Conservation (phyloP, 2,113 vertebrate genomes). For the Muscicapa adusta region DNA sequence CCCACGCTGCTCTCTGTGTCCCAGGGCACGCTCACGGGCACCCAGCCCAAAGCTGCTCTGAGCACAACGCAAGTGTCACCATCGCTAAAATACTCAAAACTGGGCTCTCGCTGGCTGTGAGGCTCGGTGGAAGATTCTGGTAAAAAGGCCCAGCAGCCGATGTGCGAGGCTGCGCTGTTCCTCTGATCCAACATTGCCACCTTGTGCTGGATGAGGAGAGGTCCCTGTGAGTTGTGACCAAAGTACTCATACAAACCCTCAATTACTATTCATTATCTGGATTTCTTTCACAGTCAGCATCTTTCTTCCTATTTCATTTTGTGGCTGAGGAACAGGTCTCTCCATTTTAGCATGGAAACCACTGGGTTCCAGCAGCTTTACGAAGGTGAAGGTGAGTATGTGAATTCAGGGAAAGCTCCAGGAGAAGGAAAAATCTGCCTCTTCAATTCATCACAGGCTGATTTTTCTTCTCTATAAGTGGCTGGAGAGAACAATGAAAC, state of each 20-base stretch:
- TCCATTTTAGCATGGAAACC: not conserved
- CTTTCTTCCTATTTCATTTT: not conserved
- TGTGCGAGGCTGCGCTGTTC: not conserved
- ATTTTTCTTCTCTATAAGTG: not conserved
- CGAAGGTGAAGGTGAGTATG: accelerated
- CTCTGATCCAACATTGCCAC: not conserved
- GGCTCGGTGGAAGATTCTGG: slow-evolving; percentile 17
- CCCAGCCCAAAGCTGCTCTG: not conserved
- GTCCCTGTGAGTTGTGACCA: accelerated
- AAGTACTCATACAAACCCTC: accelerated
- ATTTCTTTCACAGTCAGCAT: accelerated
- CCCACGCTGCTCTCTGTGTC: not conserved
- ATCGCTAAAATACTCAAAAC: not conserved
- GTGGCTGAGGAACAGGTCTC: not conserved
- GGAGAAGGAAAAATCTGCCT: not conserved
- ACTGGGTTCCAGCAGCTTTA: not conserved
- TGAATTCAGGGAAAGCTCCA: not conserved
- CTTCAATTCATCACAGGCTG: not conserved
- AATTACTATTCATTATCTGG: accelerated
- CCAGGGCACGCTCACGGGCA: not conserved
- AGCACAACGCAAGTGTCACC: not conserved
- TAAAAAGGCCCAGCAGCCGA: not conserved
- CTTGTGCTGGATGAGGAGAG: not conserved
- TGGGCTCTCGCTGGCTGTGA: accelerated
- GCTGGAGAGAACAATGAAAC: not conserved